A percentile compares a stretch with the other conserved stretches of the same genome.
phyloP scores from a whole-genome alignment of 2,888 invertebrate genomes.

The Drosophila paramelanica region DNA sequence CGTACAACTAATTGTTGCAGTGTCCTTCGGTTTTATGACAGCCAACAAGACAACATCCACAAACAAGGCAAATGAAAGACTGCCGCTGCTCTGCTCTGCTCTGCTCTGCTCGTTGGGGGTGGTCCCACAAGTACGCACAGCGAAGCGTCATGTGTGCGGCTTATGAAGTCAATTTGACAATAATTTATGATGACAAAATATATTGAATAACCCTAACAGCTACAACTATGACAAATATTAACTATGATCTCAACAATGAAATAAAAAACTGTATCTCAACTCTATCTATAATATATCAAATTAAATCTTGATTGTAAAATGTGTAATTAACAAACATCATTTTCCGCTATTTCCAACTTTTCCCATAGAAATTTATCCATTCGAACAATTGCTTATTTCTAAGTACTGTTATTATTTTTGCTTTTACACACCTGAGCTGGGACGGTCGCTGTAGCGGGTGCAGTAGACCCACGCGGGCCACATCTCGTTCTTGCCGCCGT shows the following conservation, averaged over 20 bases:
- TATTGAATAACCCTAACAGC: too few relatives aligned
- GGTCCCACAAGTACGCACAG: constrained; percentile 27
- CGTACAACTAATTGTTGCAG: constrained; percentile 66
- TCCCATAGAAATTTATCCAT: too few relatives aligned
- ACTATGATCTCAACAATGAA: too few relatives aligned
- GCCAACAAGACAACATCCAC: constrained; percentile 37
- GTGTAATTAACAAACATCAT: too few relatives aligned
- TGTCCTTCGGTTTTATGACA: constrained; percentile 76
- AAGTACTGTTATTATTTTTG: too few relatives aligned
- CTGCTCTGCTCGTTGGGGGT: constrained; percentile 36
- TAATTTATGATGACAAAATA: constrained; percentile 9
- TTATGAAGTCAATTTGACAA: constrained; percentile 14
- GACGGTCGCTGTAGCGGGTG: constrained; percentile 96
- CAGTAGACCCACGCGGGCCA: constrained; percentile 99
- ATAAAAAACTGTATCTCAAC: too few relatives aligned
- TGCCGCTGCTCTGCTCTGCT: constrained; percentile 32
- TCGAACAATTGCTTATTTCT: too few relatives aligned
- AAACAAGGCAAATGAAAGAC: constrained; percentile 35
- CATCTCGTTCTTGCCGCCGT: constrained; percentile 85
- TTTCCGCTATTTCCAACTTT: too few relatives aligned
- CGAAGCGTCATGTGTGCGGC: constrained; percentile 21
- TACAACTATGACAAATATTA: too few relatives aligned
- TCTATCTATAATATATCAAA: too few relatives aligned
- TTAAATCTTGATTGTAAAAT: too few relatives aligned
- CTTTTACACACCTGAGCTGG: constrained; percentile 91